These are phyloP conservation scores for Prosapia bicincta DNA, from an alignment of 2,888 invertebrate genomes.

Conservation along the genomic window DNA sequence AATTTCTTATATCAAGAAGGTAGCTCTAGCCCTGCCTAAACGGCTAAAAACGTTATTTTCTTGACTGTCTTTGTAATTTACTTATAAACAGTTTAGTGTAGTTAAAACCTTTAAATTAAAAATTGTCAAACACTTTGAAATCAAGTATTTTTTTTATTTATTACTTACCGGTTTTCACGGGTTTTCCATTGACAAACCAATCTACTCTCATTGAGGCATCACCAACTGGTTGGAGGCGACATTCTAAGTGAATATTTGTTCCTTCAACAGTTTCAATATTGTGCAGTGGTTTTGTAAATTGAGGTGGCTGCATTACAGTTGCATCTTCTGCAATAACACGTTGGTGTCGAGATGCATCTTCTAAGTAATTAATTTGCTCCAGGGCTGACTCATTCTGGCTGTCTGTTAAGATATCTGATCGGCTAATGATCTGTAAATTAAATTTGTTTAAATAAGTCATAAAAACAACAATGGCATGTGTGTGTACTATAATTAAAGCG, in stretches of 20 bases:
- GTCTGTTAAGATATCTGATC: constrained; percentile 79
- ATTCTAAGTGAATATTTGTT: constrained; percentile 89
- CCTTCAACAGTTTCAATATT: constrained; percentile 89
- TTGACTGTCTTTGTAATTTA: no score
- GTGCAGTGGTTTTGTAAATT: constrained; percentile 81
- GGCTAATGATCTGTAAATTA: constrained; percentile 57
- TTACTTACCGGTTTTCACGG: constrained; percentile 85
- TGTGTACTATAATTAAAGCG: no score
- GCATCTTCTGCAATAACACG: constrained; percentile 75
- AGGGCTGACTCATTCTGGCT: constrained; percentile 89
- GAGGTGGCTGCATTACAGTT: constrained; percentile 78
- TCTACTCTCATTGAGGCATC: constrained; percentile 91
- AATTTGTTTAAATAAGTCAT: background rate
- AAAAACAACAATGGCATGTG: no score
- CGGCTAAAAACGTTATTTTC: no score
- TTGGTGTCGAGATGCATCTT: constrained; percentile 70
- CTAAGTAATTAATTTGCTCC: constrained; percentile 87
- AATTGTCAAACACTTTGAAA: no score
- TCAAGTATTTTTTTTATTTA: no score
- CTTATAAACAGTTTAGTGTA: no score
- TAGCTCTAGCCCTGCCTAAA: no score
- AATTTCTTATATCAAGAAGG: no score
- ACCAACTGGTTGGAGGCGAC: constrained; percentile 84
- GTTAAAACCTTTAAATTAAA: no score
- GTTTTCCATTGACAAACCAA: constrained; percentile 94